Conservation (phyloP, 1,140 invertebrate genomes). For the Eumeta japonica region DNA sequence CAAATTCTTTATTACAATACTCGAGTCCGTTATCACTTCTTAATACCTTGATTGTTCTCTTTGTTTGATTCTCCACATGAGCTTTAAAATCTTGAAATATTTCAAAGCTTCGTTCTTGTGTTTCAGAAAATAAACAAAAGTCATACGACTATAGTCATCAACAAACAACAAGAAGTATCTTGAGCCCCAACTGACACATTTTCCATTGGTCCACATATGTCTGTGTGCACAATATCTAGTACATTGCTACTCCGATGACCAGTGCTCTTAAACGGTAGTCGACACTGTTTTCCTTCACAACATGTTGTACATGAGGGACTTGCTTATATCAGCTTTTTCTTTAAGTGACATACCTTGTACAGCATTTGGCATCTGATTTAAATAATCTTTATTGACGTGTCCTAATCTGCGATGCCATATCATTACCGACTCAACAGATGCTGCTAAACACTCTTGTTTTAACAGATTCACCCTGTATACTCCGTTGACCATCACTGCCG, state of each 20-base stretch:
- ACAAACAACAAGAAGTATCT: slow-evolving; percentile 28
- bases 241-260: slow-evolving; percentile 8
- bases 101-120: too few species aligned
- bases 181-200: slow-evolving; percentile 15
- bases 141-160: too few species aligned
- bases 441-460: slow-evolving; percentile 1
- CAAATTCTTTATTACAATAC: slow-evolving; percentile 11
- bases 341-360: slow-evolving; percentile 1
- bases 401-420: slow-evolving; percentile 3
- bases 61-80: too few species aligned
- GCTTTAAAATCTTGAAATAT: slow-evolving; percentile 3
- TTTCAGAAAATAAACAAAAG: too few species aligned
- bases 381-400: slow-evolving; percentile 2
- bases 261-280: slow-evolving; percentile 2
- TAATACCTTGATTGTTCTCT: slow-evolving; percentile 4
- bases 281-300: slow-evolving; percentile 6
- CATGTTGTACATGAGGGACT: slow-evolving; percentile 1
- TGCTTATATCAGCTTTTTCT: slow-evolving; percentile 3
- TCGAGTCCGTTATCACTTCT: too few species aligned
- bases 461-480: slow-evolving; percentile 11
- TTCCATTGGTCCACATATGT: slow-evolving; percentile 33
- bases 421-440: neutral
- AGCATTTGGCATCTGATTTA: neutral
- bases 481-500: slow-evolving; percentile 10
- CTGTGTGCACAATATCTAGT: slow-evolving; percentile 22